Evolutionary conservation across 2,113 vertebrate genomes (phyloP), one percentile per base, ranked within the genome.

Genomic region (Tachysurus fulvidraco): DNA sequence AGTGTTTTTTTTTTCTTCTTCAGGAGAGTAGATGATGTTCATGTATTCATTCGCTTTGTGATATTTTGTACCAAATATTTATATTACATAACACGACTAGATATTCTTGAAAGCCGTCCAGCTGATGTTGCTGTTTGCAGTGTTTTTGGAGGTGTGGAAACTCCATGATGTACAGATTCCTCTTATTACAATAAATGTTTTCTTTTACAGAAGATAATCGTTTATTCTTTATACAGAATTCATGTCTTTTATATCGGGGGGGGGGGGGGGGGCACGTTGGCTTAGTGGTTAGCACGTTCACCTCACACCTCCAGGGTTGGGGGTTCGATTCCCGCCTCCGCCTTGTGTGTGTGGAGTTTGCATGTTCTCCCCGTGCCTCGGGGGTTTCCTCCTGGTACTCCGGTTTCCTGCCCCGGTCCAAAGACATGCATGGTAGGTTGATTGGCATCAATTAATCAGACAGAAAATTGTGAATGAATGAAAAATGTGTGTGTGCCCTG

Each of bases 21-120:
- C 46, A 94, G 94, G 94, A 90, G 17, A 86, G 76, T 86, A 92
- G 88, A 88, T 74, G 88, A 79, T 94, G 89, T 93, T 92, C 95
- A 92, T 94, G 92, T 96, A 90, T 90, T 93, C 86, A 87, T 96
- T 96, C 94, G 94, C 95, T 96, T 96, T 96, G 95, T 96, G 94
- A 96, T 93, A 89, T 96, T 98, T 96, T 97, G 95, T 96, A 97
- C 96, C 94, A 95, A 96, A 96, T 97, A 96, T 97, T 97, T 97
- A 96, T 96, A 97, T 96, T 94, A 95, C 94, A 95, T 91, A 91
- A 95, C 94, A 86, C 85, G 80, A 89, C 76, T 86, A 86, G 90
- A 96, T 95, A 87, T 91, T 85, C 84, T 89, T 82, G 87, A 78
- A 86, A 85, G 85, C 81, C 86, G 86, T 88, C 90, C 85, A 57